Evolutionary conservation across 1,140 invertebrate genomes (phyloP).

Genomic region (Eriocheir sinensis): DNA sequence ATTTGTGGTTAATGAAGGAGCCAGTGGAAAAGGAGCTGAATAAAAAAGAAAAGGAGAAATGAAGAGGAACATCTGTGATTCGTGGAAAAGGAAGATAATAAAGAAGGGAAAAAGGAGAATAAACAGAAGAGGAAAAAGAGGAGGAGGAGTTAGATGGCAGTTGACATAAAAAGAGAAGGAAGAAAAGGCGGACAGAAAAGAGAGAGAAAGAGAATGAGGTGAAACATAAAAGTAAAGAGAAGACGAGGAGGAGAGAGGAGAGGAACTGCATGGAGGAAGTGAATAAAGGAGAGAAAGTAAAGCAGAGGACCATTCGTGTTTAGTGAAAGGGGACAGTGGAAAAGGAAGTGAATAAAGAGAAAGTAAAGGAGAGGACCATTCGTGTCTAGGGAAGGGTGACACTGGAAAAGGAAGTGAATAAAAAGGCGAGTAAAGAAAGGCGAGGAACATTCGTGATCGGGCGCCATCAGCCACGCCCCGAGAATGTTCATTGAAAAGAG

Average conservation of each 20-base stretch:
- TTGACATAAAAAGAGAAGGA: neutral
- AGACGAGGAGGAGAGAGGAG: neutral
- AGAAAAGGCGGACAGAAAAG: neutral
- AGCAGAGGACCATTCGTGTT: too few relatives aligned
- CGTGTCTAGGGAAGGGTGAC: neutral
- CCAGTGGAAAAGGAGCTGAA: neutral
- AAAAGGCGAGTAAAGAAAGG: neutral
- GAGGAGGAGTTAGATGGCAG: neutral
- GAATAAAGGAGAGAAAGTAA: neutral
- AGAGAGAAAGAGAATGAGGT: neutral
- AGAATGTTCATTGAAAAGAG: neutral
- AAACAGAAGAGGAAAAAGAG: neutral
- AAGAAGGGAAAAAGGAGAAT: neutral
- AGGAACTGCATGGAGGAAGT: neutral
- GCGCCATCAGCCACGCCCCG: neutral
- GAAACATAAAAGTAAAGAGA: neutral
- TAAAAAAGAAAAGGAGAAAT: neutral
- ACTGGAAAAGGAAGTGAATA: neutral
- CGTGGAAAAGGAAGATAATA: neutral
- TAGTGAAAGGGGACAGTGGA: too few relatives aligned
- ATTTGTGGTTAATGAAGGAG: too few relatives aligned
- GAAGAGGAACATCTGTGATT: neutral
- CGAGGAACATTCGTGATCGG: neutral
- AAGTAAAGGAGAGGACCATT: neutral
- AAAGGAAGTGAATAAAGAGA: neutral